Evolutionary conservation across 1,140 invertebrate genomes (phyloP).

Genomic region (Cydia splendana): DNA sequence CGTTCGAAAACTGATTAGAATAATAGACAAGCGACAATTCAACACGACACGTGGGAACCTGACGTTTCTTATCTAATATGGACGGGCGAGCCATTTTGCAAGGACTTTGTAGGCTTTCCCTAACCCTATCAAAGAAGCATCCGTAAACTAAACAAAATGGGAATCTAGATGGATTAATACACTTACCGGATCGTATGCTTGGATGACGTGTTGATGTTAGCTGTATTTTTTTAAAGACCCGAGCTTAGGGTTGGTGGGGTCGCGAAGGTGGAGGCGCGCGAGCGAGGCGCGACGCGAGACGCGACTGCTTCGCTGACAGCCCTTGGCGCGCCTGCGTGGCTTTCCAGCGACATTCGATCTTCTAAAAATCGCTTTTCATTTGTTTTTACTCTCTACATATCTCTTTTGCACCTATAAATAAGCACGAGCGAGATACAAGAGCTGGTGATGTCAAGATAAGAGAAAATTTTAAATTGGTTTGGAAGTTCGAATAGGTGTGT

Average conservation of each 20-base stretch:
- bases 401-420: no score
- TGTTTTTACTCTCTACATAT: no score
- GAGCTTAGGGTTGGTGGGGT: background rate
- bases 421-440: no score
- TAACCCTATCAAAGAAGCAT: constrained; percentile 1
- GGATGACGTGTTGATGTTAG: background rate
- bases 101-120: constrained; percentile 15
- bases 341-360: no score
- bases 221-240: constrained; percentile 3
- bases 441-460: no score
- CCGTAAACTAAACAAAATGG: background rate
- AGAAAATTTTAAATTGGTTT: no score
- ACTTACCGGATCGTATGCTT: background rate
- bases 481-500: no score
- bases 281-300: constrained; percentile 27
- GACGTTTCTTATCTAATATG: constrained; percentile 28
- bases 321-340: constrained; percentile 32
- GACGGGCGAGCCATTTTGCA: constrained; percentile 29
- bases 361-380: no score
- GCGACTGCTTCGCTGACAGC: constrained; percentile 34
- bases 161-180: background rate
- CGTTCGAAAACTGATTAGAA: background rate
- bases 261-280: constrained; percentile 32
- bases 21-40: background rate
- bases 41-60: constrained; percentile 24